Evolutionary conservation across 2,113 vertebrate genomes (phyloP).

Genomic region (Muntiacus reevesi): DNA sequence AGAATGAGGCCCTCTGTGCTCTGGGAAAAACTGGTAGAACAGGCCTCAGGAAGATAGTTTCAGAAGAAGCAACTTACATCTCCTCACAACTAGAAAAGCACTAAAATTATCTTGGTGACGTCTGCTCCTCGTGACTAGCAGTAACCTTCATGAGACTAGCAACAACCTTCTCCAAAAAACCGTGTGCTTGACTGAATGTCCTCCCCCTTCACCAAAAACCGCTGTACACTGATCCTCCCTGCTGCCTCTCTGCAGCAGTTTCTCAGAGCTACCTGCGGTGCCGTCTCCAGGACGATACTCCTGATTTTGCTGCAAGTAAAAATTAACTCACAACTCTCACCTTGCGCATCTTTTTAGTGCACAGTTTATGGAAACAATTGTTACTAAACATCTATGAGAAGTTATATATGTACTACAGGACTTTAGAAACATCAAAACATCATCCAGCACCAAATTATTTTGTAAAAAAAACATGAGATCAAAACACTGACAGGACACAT

Average conservation of each 20-base stretch:
- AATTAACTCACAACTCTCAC: background rate
- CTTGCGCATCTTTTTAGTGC: background rate
- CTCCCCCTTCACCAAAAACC: background rate
- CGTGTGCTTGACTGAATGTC: background rate
- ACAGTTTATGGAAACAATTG: background rate
- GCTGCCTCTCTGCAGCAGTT: background rate
- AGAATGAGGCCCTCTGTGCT: background rate
- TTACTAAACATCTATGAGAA: background rate
- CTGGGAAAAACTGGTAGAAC: background rate
- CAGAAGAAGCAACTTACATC: background rate
- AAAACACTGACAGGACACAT: background rate
- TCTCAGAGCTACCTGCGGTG: background rate
- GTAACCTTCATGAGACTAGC: background rate
- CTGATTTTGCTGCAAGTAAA: background rate
- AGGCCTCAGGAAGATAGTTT: background rate
- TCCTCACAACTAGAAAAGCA: background rate
- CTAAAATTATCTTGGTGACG: background rate
- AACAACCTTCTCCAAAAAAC: background rate
- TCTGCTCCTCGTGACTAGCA: background rate
- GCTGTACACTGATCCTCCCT: background rate
- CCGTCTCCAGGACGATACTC: background rate
- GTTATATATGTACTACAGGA: background rate
- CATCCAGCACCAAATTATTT: background rate
- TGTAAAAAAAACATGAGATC: background rate
- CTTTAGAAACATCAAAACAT: background rate